Percentiles rank a stretch among this genome's conserved stretches.
Evolutionary conservation across 2,888 invertebrate genomes (phyloP).

Genomic region (Griposia aprilina): DNA sequence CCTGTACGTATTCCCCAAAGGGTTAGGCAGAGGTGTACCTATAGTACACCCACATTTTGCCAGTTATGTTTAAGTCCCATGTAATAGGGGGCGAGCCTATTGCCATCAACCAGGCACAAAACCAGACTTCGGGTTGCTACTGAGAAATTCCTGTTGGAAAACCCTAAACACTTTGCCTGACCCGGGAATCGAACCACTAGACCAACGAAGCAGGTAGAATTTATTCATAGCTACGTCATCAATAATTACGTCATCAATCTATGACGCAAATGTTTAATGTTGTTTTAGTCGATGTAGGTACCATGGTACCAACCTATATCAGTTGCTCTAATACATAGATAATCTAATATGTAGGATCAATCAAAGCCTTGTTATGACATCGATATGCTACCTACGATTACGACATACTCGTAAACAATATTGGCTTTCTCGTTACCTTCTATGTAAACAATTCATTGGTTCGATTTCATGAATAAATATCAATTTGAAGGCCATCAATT

Average conservation of each 20-base stretch:
- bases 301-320: background rate
- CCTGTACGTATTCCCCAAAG: no score
- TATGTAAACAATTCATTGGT: slow-evolving; percentile 26
- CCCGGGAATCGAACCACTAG: background rate
- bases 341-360: slow-evolving; percentile 43
- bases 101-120: background rate
- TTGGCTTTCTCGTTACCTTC: slow-evolving; percentile 1
- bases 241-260: no score
- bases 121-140: no score
- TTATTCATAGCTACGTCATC: background rate
- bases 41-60: no score
- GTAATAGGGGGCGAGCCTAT: background rate
- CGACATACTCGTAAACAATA: slow-evolving; percentile 31
- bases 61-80: no score
- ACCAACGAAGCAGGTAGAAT: background rate
- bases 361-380: slow-evolving; percentile 21
- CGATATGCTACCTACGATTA: slow-evolving; percentile 7
- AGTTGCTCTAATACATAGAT: background rate
- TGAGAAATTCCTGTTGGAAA: background rate
- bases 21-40: no score
- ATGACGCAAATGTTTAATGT: background rate
- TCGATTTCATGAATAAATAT: slow-evolving; percentile 14
- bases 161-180: background rate
- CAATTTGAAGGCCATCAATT: slow-evolving; percentile 7
- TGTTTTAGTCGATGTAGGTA: no score